phyloP scores from a whole-genome alignment of 2,888 invertebrate genomes.

The Pammene aurita region DNA sequence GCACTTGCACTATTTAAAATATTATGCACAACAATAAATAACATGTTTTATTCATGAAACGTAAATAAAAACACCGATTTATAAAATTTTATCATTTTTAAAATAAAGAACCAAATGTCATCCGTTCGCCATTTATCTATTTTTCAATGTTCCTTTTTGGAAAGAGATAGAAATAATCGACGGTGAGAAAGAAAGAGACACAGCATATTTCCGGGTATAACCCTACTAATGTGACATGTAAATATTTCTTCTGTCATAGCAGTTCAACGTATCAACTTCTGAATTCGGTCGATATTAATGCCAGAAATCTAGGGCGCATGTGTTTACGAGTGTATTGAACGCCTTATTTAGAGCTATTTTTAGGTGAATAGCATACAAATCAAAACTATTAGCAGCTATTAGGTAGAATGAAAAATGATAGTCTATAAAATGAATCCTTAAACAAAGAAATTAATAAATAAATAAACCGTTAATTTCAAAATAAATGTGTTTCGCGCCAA shows the following conservation, averaged over 20 bases:
- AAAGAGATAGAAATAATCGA: conserved; percentile 53
- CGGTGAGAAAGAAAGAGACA: conserved; percentile 52
- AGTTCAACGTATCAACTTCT: conserved; percentile 46
- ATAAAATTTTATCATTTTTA: conserved; percentile 60
- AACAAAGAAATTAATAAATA: neutral
- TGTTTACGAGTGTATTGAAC: conserved; percentile 77
- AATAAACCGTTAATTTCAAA: conserved; percentile 2
- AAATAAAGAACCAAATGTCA: conserved; percentile 66
- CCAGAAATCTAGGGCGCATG: conserved; percentile 69
- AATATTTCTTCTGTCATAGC: conserved; percentile 31
- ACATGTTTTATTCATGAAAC: conserved; percentile 66
- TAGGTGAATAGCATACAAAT: conserved; percentile 54
- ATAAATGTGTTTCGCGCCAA: conserved; percentile 10
- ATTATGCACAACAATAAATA: conserved; percentile 46
- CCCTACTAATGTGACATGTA: conserved; percentile 53
- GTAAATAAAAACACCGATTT: conserved; percentile 53
- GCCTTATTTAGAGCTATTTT: conserved; percentile 70
- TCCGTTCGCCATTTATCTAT: conserved; percentile 69
- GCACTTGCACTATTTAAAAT: conserved; percentile 39
- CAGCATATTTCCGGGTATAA: conserved; percentile 48
- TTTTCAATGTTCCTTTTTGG: conserved; percentile 55
- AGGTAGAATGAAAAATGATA: conserved; percentile 6
- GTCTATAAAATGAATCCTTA: conserved; percentile 42
- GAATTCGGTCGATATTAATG: conserved; percentile 46
- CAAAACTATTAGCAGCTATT: conserved; percentile 34